Conservation (phyloP, 2,113 vertebrate species). For the Tor tambroides region DNA sequence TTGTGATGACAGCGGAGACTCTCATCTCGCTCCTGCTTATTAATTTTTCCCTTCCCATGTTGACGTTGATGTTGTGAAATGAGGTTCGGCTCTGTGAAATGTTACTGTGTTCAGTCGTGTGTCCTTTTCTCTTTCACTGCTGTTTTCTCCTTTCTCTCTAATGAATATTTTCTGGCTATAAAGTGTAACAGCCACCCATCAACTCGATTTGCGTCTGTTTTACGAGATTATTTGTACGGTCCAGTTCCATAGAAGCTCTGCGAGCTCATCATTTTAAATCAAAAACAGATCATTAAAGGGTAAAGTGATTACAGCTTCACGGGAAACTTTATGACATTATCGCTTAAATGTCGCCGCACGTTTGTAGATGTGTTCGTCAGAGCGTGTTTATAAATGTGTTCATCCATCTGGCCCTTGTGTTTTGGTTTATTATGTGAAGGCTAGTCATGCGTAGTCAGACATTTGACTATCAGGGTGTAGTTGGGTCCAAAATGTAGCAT, state of each 20-base stretch:
- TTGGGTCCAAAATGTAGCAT: not conserved
- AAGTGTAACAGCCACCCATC: slow-evolving; percentile 19
- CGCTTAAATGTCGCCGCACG: slow-evolving; percentile 46
- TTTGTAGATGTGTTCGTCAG: slow-evolving; percentile 21
- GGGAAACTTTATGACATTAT: slow-evolving; percentile 38
- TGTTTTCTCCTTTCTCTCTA: slow-evolving; percentile 18
- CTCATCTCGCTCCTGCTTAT: slow-evolving; percentile 65
- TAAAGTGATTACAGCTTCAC: slow-evolving; percentile 48
- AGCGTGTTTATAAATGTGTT: slow-evolving; percentile 1
- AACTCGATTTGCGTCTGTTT: slow-evolving; percentile 37
- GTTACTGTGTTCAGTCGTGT: slow-evolving; percentile 23
- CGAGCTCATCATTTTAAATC: slow-evolving; percentile 40
- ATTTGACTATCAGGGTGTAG: not conserved
- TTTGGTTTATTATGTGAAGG: not conserved
- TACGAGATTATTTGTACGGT: slow-evolving; percentile 46
- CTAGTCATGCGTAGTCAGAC: not conserved
- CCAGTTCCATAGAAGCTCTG: slow-evolving; percentile 37
- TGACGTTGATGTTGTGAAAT: slow-evolving; percentile 67
- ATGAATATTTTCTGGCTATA: slow-evolving; percentile 47
- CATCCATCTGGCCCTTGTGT: slow-evolving; percentile 17
- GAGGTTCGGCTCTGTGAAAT: slow-evolving; percentile 55
- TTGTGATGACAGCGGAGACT: slow-evolving; percentile 42
- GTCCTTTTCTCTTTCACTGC: slow-evolving; percentile 13
- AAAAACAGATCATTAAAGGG: slow-evolving; percentile 52
- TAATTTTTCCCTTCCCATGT: slow-evolving; percentile 64